These are phyloP conservation scores for Zaprionus taronus DNA, from an alignment of 1,140 invertebrate species.

Conservation along the genomic window DNA sequence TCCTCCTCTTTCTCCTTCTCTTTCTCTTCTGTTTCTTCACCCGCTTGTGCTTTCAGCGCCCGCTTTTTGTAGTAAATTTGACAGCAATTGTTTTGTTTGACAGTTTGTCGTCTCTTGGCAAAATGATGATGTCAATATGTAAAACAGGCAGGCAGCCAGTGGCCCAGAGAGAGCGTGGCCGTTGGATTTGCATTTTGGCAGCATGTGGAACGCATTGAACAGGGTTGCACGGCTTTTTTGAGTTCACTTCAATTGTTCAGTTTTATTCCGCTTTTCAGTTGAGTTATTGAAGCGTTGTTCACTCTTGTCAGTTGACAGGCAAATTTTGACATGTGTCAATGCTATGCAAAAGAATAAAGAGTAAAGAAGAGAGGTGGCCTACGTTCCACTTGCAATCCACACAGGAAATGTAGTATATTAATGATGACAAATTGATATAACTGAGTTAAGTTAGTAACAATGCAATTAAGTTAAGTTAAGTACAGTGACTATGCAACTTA, in stretches of 20 bases:
- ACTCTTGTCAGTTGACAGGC: constrained; percentile 36
- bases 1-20: background rate
- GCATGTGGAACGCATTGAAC: constrained; percentile 33
- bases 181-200: constrained; percentile 36
- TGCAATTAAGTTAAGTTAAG: too few relatives aligned
- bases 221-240: constrained; percentile 3
- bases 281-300: constrained; percentile 48
- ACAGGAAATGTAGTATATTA: background rate
- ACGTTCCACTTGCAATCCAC: background rate
- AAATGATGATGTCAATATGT: constrained; percentile 82
- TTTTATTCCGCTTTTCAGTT: constrained; percentile 12
- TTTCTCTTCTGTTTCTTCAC: constrained; percentile 9
- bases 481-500: too few relatives aligned
- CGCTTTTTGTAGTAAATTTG: constrained; percentile 78
- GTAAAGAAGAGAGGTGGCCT: background rate
- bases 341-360: background rate
- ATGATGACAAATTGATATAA: background rate
- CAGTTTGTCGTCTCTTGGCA: constrained; percentile 74
- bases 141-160: constrained; percentile 57
- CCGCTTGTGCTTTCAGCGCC: constrained; percentile 29
- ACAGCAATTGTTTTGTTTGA: constrained; percentile 83
- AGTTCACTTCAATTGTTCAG: background rate
- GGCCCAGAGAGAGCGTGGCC: constrained; percentile 27
- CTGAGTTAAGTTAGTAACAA: too few relatives aligned
- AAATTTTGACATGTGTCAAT: constrained; percentile 43